Conservation (phyloP, 2,797 vertebrate species). For the Loriculus beryllinus region DNA sequence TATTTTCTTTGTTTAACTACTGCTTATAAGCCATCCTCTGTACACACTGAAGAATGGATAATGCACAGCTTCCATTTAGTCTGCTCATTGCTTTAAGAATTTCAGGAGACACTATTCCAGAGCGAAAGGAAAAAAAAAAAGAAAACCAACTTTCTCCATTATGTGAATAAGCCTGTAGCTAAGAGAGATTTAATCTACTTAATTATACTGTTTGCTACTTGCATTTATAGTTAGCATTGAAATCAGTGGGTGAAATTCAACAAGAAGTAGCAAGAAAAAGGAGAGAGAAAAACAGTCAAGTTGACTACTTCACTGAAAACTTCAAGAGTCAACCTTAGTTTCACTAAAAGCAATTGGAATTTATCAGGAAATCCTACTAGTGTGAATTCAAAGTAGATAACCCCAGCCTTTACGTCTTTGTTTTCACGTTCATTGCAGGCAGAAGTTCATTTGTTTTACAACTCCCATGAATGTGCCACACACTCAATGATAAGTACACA, state of each 20-base stretch:
- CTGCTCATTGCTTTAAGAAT: not conserved
- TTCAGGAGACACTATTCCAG: not conserved
- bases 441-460: not conserved
- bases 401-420: not conserved
- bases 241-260: constrained; percentile 7
- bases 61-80: not conserved
- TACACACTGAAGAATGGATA: not conserved
- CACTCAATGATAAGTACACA: not conserved
- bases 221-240: not conserved
- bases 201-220: constrained; percentile 2
- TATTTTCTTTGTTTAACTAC: not conserved
- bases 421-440: not conserved
- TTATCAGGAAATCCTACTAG: not conserved
- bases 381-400: not conserved
- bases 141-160: not conserved
- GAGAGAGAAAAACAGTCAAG: too few relatives aligned
- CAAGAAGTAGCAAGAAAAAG: not conserved
- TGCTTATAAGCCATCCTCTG: not conserved
- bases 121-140: not conserved
- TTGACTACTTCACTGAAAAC: not conserved
- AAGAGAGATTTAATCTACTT: constrained; percentile 16
- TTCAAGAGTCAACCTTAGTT: not conserved
- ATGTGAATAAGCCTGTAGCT: not conserved
- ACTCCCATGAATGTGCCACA: not conserved
- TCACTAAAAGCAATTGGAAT: not conserved